These are phyloP conservation scores for Bathynomus jamesi DNA, from an alignment of 1,140 invertebrate species.

Conservation along the genomic window DNA sequence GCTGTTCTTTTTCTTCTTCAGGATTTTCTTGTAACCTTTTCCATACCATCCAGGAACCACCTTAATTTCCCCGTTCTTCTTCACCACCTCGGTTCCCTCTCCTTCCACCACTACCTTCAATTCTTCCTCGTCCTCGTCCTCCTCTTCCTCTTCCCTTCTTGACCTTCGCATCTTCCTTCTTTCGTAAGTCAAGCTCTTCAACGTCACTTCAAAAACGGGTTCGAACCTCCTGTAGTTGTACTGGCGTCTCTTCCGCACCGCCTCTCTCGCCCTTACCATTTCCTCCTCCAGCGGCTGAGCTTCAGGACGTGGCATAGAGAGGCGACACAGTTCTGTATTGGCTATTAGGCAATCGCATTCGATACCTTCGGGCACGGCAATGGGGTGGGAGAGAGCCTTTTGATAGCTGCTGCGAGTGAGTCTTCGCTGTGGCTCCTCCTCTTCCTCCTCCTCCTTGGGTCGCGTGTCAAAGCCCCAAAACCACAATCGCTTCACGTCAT, in stretches of 20 bases:
- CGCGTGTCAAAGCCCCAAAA: conserved; percentile 17
- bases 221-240: conserved; percentile 11
- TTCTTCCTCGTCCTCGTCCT: neutral
- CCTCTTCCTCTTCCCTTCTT: neutral
- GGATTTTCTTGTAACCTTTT: neutral
- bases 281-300: neutral
- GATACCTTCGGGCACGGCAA: neutral
- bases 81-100: neutral
- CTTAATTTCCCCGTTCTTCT: neutral
- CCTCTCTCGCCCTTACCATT: neutral
- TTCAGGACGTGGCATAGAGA: neutral
- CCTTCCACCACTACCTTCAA: neutral
- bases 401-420: conserved; percentile 1
- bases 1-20: neutral
- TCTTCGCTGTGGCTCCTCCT: neutral
- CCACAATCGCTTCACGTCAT: conserved; percentile 13
- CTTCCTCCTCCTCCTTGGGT: conserved; percentile 7
- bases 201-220: conserved; percentile 1
- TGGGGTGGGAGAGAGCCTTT: neutral
- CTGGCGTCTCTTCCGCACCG: conserved; percentile 6
- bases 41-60: neutral
- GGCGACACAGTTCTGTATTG: conserved; percentile 6
- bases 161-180: conserved; percentile 4
- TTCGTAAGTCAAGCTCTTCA: conserved; percentile 1
- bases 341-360: neutral